These are phyloP conservation scores for Drosophila pruinosa DNA, from an alignment of 1,140 invertebrate species.

Conservation along the genomic window DNA sequence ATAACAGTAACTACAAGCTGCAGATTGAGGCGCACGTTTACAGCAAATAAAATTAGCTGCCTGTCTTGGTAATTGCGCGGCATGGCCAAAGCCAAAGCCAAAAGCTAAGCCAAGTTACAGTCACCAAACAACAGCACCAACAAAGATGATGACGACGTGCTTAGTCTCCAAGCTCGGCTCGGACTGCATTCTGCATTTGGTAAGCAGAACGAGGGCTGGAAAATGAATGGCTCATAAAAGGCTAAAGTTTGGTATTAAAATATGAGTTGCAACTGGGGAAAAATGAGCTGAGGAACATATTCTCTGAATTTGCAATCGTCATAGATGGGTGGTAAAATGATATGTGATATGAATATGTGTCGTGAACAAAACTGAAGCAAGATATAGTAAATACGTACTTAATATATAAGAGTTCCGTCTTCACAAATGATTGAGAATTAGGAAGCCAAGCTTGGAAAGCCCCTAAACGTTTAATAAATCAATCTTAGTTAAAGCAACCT, in stretches of 20 bases:
- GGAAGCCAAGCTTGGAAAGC: not conserved
- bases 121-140: constrained; percentile 33
- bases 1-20: constrained; percentile 18
- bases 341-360: too few relatives aligned
- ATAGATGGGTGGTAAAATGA: too few relatives aligned
- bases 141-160: constrained; percentile 7
- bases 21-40: constrained; percentile 66
- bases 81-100: constrained; percentile 40
- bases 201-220: constrained; percentile 24
- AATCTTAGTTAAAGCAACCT: not conserved
- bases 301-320: too few relatives aligned
- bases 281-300: too few relatives aligned
- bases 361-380: not conserved
- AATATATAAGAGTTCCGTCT: not conserved
- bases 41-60: constrained; percentile 78
- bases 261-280: too few relatives aligned
- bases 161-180: not conserved
- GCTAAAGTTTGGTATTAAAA: not conserved
- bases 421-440: not conserved
- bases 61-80: constrained; percentile 74
- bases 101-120: constrained; percentile 41
- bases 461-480: not conserved
- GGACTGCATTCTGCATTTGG: constrained; percentile 32
- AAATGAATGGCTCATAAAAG: not conserved
- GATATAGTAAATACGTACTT: not conserved